These are phyloP conservation scores for Oxygymnocypris stewartii DNA, from an alignment of 2,113 vertebrate genomes.

Conservation along the genomic window DNA sequence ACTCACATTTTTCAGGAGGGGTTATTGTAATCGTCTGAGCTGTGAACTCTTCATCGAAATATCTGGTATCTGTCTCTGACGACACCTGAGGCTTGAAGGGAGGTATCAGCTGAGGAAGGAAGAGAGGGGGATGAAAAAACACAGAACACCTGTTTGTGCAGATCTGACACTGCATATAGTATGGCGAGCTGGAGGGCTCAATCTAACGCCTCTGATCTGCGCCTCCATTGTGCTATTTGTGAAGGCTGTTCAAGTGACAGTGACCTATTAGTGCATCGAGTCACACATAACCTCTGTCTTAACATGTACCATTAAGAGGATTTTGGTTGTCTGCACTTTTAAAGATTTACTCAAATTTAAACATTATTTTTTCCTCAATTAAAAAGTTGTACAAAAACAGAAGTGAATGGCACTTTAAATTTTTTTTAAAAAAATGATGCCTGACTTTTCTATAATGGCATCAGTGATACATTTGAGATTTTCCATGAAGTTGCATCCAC, in stretches of 20 bases:
- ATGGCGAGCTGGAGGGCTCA: slow-evolving; percentile 46
- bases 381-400: background rate
- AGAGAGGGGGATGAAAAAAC: slow-evolving; percentile 37
- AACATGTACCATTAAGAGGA: background rate
- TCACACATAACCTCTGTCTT: slow-evolving; percentile 12
- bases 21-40: slow-evolving; percentile 85
- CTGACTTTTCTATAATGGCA: background rate
- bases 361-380: background rate
- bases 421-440: background rate
- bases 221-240: slow-evolving; percentile 31
- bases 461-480: background rate
- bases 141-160: slow-evolving; percentile 52
- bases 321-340: background rate
- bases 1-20: slow-evolving; percentile 83
- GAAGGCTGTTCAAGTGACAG: slow-evolving; percentile 7
- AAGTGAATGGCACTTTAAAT: background rate
- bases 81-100: slow-evolving; percentile 84
- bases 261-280: slow-evolving; percentile 1
- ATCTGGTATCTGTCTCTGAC: slow-evolving; percentile 83
- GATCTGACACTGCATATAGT: slow-evolving; percentile 50
- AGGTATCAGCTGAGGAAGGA: slow-evolving; percentile 72
- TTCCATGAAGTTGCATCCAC: background rate
- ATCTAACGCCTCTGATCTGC: slow-evolving; percentile 47
- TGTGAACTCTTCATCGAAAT: slow-evolving; percentile 85
- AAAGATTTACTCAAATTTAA: background rate